Evolutionary conservation across 2,113 vertebrate genomes (phyloP), one percentile per base, ranked within the genome.

Genomic region (Holacanthus passer): DNA sequence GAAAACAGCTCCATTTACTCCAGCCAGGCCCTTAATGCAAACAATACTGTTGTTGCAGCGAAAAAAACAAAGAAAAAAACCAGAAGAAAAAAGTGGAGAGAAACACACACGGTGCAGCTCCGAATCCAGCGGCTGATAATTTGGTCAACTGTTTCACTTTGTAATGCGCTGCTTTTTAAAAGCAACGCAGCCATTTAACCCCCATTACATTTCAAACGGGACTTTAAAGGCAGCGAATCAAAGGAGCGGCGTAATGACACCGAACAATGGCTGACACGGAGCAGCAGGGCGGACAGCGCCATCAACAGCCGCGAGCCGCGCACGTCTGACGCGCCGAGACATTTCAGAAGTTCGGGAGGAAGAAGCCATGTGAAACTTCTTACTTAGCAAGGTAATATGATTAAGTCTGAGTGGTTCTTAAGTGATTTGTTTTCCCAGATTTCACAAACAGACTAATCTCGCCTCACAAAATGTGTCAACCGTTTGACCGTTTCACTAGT

Each of bases 1-100:
- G 97, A 97, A 97, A 98, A 97, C 96, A 96, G 97, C 97, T 97
- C 97, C 97, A 97, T 97, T 98, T 96, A 96, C 96, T 96, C 96
- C 95, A 88, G 92, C 95, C 86, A 93, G 60, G 91, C 94, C 94
- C 94, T 95, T 96, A 95, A 97, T 96, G 97, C 95, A 95, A 94
- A 94, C 95, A 96, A 94, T 90, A 43, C 86, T 69, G 93, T 94
- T 84, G 94, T 87, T 93, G 94, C 86, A 81, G 93, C 84, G 87
- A 86, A 86, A 91, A 89, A 84, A 88, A 93, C 66, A 82, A 78
- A 83, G 75, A 37, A 35, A 62, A 48, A 58, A 67, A 60, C 48
- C 31, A 62, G 19, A 45, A 50, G 60, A 41, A 80, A 55, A 75
- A 74, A 86, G 27, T 50, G 56, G 64, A 58, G 55, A 83, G 64